These are phyloP conservation scores for Sciurus niger DNA, from an alignment of 2,113 vertebrate genomes.

Conservation along the genomic window DNA sequence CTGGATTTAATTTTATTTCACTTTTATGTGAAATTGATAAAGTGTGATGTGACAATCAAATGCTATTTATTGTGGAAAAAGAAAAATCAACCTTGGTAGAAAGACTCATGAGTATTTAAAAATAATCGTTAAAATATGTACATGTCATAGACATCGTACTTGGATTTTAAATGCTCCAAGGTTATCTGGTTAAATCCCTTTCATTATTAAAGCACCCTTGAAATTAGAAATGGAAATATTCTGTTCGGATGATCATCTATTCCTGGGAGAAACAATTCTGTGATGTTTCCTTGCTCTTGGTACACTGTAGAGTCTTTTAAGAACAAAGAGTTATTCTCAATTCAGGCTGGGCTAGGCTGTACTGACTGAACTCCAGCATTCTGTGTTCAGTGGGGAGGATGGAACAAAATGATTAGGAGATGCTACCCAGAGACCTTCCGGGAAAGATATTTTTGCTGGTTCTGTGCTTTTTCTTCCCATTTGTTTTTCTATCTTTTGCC, in stretches of 20 bases:
- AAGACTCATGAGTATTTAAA: slow-evolving; percentile 63
- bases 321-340: slow-evolving; percentile 57
- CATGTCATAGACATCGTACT: slow-evolving; percentile 10
- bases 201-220: slow-evolving; percentile 53
- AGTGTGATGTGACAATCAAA: slow-evolving; percentile 20
- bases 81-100: slow-evolving; percentile 56
- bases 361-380: slow-evolving; percentile 46
- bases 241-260: slow-evolving; percentile 50
- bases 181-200: slow-evolving; percentile 50
- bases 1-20: slow-evolving; percentile 22
- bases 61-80: slow-evolving; percentile 47
- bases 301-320: slow-evolving; percentile 42
- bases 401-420: slow-evolving; percentile 68
- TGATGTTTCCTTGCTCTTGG: slow-evolving; percentile 64
- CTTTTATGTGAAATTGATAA: slow-evolving; percentile 56
- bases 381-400: slow-evolving; percentile 37
- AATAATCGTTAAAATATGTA: slow-evolving; percentile 42
- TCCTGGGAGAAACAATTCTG: slow-evolving; percentile 17
- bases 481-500: slow-evolving; percentile 54
- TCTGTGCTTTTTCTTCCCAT: slow-evolving; percentile 34
- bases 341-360: background rate
- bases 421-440: slow-evolving; percentile 23
- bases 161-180: background rate
- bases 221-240: slow-evolving; percentile 74
- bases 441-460: slow-evolving; percentile 45